phyloP scores from a whole-genome alignment of 2,797 vertebrate genomes.

The Octomys mimax region DNA sequence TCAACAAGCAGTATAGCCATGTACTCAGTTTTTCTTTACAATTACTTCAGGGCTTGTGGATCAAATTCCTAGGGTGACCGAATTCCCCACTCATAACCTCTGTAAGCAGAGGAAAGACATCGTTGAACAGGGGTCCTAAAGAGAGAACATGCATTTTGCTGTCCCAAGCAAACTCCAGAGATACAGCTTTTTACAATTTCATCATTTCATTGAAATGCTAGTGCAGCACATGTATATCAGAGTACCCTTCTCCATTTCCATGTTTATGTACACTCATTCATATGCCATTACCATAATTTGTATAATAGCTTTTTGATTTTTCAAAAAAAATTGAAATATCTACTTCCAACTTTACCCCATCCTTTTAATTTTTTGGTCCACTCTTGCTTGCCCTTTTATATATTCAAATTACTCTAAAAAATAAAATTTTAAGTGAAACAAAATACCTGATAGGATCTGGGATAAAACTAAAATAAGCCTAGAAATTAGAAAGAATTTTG shows the following conservation, averaged over 20 bases:
- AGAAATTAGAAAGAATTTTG: constrained; percentile 9
- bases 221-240: background rate
- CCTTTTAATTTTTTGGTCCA: background rate
- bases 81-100: background rate
- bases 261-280: constrained; percentile 46
- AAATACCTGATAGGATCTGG: background rate
- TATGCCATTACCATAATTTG: background rate
- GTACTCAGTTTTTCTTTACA: background rate
- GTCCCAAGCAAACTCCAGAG: background rate
- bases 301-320: background rate
- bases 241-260: background rate
- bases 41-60: background rate
- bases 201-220: constrained; percentile 37
- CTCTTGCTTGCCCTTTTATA: background rate
- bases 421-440: background rate
- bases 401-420: constrained; percentile 39
- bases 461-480: constrained; percentile 38
- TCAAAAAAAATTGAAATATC: constrained; percentile 23
- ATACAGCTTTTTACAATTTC: background rate
- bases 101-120: background rate
- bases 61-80: background rate
- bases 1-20: background rate
- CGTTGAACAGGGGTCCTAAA: background rate
- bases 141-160: background rate
- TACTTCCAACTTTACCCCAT: background rate